A percentile compares a stretch with the other conserved stretches of the same genome.
Conservation (phyloP, 2,113 vertebrate genomes). For the Steatornis caripensis region DNA sequence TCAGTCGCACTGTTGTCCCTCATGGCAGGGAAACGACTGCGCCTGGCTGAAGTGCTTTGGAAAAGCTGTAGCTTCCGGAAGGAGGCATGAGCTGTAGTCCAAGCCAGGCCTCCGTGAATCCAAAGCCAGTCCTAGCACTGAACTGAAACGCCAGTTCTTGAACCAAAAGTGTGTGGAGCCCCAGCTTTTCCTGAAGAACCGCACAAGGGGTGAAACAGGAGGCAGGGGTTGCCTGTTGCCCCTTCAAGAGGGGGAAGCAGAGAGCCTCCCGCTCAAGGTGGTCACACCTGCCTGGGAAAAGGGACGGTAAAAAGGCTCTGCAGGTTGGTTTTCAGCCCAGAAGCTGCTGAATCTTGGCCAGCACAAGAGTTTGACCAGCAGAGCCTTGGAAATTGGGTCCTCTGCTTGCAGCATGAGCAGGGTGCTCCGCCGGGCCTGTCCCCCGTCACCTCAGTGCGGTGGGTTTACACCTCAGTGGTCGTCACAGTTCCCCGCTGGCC, state of each 20-base stretch:
- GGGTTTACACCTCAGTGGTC: background rate
- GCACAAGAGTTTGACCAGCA: background rate
- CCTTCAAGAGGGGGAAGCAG: background rate
- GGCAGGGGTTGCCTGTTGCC: background rate
- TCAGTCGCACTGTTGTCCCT: background rate
- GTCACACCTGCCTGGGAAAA: background rate
- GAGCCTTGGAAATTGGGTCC: background rate
- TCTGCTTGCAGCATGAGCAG: background rate
- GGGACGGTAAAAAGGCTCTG: background rate
- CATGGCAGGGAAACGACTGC: accelerated
- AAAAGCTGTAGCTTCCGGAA: background rate
- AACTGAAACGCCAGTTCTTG: background rate
- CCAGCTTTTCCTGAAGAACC: background rate
- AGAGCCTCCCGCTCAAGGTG: background rate
- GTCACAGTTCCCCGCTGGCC: background rate
- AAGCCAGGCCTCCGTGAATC: background rate
- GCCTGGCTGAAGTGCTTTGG: background rate
- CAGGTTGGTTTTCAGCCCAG: background rate
- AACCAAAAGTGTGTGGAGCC: background rate
- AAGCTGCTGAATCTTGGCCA: background rate
- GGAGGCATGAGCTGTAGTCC: background rate
- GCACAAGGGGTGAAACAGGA: accelerated
- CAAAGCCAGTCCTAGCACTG: background rate
- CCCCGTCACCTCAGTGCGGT: background rate
- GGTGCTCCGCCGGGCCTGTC: background rate